Evolutionary conservation across 2,888 invertebrate genomes (phyloP), one percentile per base, ranked within the genome.

Genomic region (Stenodema calcarata): DNA sequence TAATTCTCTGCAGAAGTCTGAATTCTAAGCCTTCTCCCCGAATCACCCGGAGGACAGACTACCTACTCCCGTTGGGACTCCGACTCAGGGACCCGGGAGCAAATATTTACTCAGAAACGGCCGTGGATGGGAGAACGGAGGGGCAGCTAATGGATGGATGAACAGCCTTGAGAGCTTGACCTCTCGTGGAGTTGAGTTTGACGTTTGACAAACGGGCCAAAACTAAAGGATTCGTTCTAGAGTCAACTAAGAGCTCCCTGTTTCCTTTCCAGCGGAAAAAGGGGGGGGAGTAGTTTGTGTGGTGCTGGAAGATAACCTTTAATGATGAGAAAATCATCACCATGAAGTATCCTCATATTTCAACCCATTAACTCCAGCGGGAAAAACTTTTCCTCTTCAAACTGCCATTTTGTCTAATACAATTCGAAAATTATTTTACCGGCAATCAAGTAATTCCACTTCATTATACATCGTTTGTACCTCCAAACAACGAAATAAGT

Each of bases 161-260:
- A 80, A 80, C 80, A 80, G 23, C 80, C 80, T 54, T 80, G 62
- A 35, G 80, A 80, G 80, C 62, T 50, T 80, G 80, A 80, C 80
- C 80, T 80, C 80, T 50, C 54, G 75, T 18, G 27, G 47, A 54
- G 80, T 80, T 80, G 80, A 80, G 28, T 30, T 54, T 69, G 82
- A 82, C 82, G 82, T 82, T 82, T 82, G 82, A 82, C 82, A 70
- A 82, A 82, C 82, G 41, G 82, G 23, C 41, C 47, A 54, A 80
- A 54, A 80, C 80, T 80, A 80, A 80, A 80, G 54, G 80, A 80
- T 80, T 80, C 80, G 80, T 80, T 54, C 80, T 50, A 44, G 42
- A 54, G 35, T n/a, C 47, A 44, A 30, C 12, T 0, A n/a, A 28
- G 54, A 50, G 4, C 12, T 54, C 54, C 76, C 54, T 44, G 44